These are phyloP conservation scores for Brachionichthys hirsutus DNA, from an alignment of 2,113 vertebrate species.

Conservation along the genomic window DNA sequence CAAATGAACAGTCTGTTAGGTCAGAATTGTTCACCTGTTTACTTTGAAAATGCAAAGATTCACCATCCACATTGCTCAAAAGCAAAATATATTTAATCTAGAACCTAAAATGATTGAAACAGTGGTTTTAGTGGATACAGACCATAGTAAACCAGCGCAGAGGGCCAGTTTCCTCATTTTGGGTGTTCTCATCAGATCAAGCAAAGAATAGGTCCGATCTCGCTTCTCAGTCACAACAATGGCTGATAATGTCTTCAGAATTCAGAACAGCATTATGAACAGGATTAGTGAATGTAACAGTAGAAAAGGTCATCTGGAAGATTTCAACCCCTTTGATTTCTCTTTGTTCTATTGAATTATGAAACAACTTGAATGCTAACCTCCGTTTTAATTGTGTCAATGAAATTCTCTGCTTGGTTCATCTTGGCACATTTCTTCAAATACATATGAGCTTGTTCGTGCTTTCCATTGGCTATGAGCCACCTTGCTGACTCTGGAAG, in stretches of 20 bases:
- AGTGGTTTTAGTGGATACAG: slow-evolving; percentile 17
- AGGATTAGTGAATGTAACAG: not conserved
- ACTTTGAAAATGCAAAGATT: too few species aligned
- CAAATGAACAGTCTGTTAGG: too few species aligned
- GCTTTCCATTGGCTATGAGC: slow-evolving; percentile 85
- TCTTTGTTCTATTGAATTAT: not conserved
- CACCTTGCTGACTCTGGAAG: slow-evolving; percentile 90
- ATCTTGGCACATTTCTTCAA: slow-evolving; percentile 82
- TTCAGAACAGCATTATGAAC: not conserved
- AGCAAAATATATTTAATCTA: too few species aligned
- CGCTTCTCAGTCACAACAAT: slow-evolving; percentile 50
- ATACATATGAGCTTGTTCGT: slow-evolving; percentile 80
- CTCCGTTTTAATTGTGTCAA: slow-evolving; percentile 73
- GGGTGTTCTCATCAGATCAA: slow-evolving; percentile 75
- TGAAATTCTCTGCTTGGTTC: slow-evolving; percentile 68
- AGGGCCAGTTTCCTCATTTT: slow-evolving; percentile 75
- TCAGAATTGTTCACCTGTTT: too few species aligned
- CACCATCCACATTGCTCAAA: too few species aligned
- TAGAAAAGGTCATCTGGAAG: not conserved
- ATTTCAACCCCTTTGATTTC: too few species aligned
- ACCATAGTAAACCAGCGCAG: slow-evolving; percentile 74
- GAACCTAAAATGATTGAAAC: too few species aligned
- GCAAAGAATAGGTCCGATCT: slow-evolving; percentile 65
- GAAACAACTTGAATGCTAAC: slow-evolving; percentile 50
- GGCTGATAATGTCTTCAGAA: slow-evolving; percentile 66